Percentiles rank a stretch among this genome's conserved stretches.
These are phyloP conservation scores for Forficula auricularia DNA, from an alignment of 1,140 invertebrate species.

Conservation along the genomic window DNA sequence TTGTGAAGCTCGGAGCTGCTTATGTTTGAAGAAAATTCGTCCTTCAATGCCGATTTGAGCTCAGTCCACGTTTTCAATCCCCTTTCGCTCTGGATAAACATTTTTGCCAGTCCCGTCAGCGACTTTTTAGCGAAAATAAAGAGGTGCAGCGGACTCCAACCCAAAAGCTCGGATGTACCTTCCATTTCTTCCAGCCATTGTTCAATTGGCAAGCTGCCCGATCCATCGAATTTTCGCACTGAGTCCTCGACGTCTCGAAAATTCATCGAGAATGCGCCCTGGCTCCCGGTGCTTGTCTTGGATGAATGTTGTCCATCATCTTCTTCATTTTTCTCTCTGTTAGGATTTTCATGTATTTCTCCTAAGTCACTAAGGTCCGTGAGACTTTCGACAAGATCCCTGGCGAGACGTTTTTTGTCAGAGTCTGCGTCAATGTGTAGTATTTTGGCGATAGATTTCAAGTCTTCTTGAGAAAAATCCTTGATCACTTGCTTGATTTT, in stretches of 20 bases:
- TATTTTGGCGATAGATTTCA: too few species aligned
- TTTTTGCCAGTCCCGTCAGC: conserved; percentile 10
- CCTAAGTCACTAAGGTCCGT: too few species aligned
- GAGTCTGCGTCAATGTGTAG: too few species aligned
- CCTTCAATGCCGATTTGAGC: conserved; percentile 8
- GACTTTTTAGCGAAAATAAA: conserved; percentile 12
- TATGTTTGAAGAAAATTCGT: conserved; percentile 7
- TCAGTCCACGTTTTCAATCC: conserved; percentile 7
- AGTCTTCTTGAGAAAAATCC: too few species aligned
- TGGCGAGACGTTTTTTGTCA: too few species aligned
- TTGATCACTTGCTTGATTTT: too few species aligned
- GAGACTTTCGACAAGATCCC: too few species aligned
- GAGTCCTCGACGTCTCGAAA: conserved; percentile 12
- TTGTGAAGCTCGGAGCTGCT: conserved; percentile 10
- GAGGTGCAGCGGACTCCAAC: conserved; percentile 13
- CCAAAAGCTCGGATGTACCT: conserved; percentile 5
- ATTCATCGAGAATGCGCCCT: neutral
- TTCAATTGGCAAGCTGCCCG: conserved; percentile 8
- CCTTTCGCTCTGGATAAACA: conserved; percentile 10
- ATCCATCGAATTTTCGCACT: conserved; percentile 9
- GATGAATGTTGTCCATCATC: too few species aligned
- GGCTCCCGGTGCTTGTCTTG: too few species aligned
- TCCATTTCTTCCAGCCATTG: conserved; percentile 13
- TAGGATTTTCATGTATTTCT: too few species aligned
- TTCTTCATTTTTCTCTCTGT: too few species aligned